Base-by-base conservation (phyloP, 2,113 vertebrate species). In the Semicossyphus pulcher region DNA sequence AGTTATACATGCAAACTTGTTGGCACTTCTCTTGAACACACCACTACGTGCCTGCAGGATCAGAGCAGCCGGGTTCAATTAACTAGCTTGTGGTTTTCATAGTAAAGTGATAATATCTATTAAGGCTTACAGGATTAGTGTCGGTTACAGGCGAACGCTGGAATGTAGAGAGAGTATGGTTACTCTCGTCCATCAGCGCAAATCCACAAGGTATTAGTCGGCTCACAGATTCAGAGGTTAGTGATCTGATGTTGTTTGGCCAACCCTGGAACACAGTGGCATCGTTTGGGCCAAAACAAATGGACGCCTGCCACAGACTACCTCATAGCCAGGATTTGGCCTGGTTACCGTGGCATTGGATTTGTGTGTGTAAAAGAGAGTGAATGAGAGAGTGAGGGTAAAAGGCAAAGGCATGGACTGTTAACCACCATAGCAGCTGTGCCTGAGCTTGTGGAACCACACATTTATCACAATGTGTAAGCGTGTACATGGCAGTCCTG, bases 81-180 rank as follows among this genome's bases (percentile, higher is more conserved):
- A 87, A 87, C 81, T 71, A 25, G 11, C 9, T 53, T 79, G 82
- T 83, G 82, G 80, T 77, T 83, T 81, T 65, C 39, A 48, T 53
- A 76, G 72, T 72, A 42, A 86, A 88, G 83, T 88, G 83, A 90
- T 91, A 89, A 86, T 90, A 88, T 92, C 86, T 90, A 90, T 88
- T 77, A 83, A 68, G 75, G 78, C 51, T 91, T 86, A 91, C 54
- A 53, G 84, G 86, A 90, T 92, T 88, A 85, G 85, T 76, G 41
- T 87, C 72, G 11, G 67, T 88, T 88, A 84, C 85, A 79, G 85
- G 53, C 14, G 1, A 75, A 88, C 58, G 53, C 61, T 72, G 87
- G 76, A 87, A 87, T 83, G 85, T 31, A 7, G 32, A 63, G 44
- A 64, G 74, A 85, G 63, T 41, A 76, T 61, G 66, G 81, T 81